Base-by-base conservation (phyloP, 2,797 vertebrate genomes). In the Peromyscus nudipes region DNA sequence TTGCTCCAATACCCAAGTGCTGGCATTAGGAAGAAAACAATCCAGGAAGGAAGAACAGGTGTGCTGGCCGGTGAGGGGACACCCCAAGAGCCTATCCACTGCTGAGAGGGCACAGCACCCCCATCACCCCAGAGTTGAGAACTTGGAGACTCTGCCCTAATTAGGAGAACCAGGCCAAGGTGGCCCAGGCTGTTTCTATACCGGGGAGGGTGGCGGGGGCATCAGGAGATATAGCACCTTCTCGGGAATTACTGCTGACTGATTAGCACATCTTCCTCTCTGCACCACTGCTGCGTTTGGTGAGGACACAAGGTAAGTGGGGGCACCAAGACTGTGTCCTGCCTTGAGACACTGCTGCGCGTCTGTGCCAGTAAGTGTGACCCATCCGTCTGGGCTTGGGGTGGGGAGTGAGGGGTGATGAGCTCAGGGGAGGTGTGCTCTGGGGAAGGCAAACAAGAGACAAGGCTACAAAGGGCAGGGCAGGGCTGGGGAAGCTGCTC, bases 101-200 rank as follows among this genome's bases (percentile, higher is more conserved):
- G 64, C 34, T 2, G 6, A 2, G 12, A 88, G 37, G 34, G 10
- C n/a, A 37, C 40, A 27, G n/a, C 49, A n/a, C 29, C 60, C 37
- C 27, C 2, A 2, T 89, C 64, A n/a, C 65, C 62, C 67, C 17
- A 65, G 43, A 91, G 27, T 17, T 73, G 75, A 76, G 65, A 76
- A 71, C 34, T 80, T 57, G 13, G 40, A n/a, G 80, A 49, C 65
- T 92, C 84, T 91, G 80, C 79, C 76, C 64, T 77, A 62, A 82
- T 4, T 29, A 92, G 43, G 77, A 91, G 94, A 95, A 86, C 17
- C 49, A 95, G 86, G 93, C 86, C 86, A 77, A 43, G 14, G 17
- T 55, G 85, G 92, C 57, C 49, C 2, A 21, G 75, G 75, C 46
- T 57, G 21, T 87, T 71, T 76, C 27, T 65, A 4, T 64, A 69